These are phyloP conservation scores for Neosilurus hyrtlii DNA, from an alignment of 2,797 vertebrate genomes.

Conservation along the genomic window DNA sequence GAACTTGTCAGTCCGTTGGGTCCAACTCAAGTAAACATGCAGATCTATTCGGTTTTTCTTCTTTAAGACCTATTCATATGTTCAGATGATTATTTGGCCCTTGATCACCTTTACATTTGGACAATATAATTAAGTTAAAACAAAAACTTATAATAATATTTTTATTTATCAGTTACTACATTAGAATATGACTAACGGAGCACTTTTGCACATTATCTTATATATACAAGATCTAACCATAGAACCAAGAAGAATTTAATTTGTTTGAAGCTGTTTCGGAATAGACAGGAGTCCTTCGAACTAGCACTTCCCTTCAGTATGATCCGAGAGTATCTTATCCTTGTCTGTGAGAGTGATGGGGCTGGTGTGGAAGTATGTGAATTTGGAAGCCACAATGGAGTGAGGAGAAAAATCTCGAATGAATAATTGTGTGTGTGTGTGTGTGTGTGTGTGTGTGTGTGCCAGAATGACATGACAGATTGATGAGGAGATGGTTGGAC, in stretches of 20 bases:
- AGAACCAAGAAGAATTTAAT: not conserved
- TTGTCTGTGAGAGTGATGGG: constrained; percentile 22
- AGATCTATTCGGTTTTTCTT: too few relatives aligned
- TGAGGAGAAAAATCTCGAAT: constrained; percentile 10
- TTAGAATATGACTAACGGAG: too few relatives aligned
- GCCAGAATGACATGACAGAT: constrained; percentile 43
- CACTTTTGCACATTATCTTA: too few relatives aligned
- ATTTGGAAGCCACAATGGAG: constrained; percentile 38
- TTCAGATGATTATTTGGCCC: too few relatives aligned
- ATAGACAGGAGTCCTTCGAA: not conserved
- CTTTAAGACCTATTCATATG: too few relatives aligned
- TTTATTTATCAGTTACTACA: too few relatives aligned
- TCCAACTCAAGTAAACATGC: too few relatives aligned
- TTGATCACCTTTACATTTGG: too few relatives aligned
- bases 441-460: constrained; percentile 21
- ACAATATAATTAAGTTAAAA: too few relatives aligned
- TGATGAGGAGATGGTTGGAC: constrained; percentile 58
- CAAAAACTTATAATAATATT: too few relatives aligned
- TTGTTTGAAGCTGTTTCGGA: not conserved
- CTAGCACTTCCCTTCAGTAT: not conserved
- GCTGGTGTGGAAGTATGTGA: constrained; percentile 14
- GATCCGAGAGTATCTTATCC: constrained; percentile 13
- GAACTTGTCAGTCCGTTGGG: too few relatives aligned
- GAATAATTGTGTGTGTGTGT: constrained; percentile 15
- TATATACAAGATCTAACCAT: not conserved